Percentiles rank a stretch among this genome's conserved stretches.
These are phyloP conservation scores for Orestias chungarensis DNA, from an alignment of 2,797 vertebrate species.

Conservation along the genomic window DNA sequence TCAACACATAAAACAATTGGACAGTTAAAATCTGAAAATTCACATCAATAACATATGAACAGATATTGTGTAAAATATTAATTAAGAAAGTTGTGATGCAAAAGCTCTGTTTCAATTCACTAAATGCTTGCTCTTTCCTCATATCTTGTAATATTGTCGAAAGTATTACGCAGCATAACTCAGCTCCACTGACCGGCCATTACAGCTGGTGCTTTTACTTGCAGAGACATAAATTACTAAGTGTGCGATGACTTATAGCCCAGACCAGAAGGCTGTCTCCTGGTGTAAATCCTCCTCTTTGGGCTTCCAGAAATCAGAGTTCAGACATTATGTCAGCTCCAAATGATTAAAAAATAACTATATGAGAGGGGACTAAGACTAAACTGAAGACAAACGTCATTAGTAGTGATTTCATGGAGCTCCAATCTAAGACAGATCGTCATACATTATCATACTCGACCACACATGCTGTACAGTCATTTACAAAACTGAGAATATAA, in stretches of 20 bases:
- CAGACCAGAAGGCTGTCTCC: slow-evolving; percentile 52
- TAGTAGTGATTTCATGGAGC: slow-evolving; percentile 31
- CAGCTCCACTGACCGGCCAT: slow-evolving; percentile 9
- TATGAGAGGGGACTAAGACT: not conserved
- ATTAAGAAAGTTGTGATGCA: not conserved
- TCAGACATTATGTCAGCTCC: slow-evolving; percentile 51
- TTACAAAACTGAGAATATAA: not conserved
- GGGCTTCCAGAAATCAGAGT: slow-evolving; percentile 44
- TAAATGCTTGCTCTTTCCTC: not conserved
- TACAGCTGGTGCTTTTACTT: slow-evolving; percentile 33
- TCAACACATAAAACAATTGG: too few species aligned
- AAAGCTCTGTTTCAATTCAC: not conserved
- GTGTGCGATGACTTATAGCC: slow-evolving; percentile 53
- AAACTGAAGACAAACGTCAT: slow-evolving; percentile 32
- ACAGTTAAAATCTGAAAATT: too few species aligned
- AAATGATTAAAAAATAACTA: slow-evolving; percentile 18
- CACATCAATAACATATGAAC: not conserved
- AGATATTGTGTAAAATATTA: not conserved
- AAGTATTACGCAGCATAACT: slow-evolving; percentile 6
- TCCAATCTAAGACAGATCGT: not conserved
- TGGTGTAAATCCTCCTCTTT: slow-evolving; percentile 50
- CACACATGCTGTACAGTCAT: not conserved
- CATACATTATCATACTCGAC: not conserved
- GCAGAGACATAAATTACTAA: slow-evolving; percentile 52
- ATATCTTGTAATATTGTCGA: not conserved